Evolutionary conservation across 2,113 vertebrate species (phyloP).

Genomic region (Bubalus kerabau): DNA sequence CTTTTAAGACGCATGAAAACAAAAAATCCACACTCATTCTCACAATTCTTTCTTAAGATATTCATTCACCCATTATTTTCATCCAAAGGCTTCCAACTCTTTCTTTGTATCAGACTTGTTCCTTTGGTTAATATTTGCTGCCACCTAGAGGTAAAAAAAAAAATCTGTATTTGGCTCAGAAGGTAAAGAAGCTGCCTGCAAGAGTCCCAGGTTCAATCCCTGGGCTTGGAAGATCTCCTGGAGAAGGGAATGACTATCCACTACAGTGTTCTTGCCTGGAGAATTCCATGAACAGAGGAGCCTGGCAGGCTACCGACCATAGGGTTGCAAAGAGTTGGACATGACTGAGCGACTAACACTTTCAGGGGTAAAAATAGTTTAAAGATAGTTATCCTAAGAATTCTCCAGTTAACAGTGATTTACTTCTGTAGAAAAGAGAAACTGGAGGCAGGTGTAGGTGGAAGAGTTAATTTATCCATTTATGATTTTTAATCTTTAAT

Average conservation of each 20-base stretch:
- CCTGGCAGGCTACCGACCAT: neutral
- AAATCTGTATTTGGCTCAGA: neutral
- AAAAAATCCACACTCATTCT: neutral
- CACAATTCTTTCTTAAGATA: neutral
- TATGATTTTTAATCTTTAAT: neutral
- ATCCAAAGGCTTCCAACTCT: neutral
- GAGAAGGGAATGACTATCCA: neutral
- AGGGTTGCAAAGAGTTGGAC: neutral
- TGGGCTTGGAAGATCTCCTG: neutral
- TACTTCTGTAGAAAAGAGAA: neutral
- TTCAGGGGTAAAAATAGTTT: no score
- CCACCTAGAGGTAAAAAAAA: conserved; percentile 49
- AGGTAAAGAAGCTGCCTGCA: neutral
- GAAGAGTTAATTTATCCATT: neutral
- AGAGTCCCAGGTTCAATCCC: neutral
- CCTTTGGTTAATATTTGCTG: conserved; percentile 14
- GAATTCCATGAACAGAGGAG: neutral
- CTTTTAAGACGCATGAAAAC: conserved; percentile 16
- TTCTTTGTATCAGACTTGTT: neutral
- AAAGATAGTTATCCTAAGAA: neutral
- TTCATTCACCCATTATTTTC: neutral
- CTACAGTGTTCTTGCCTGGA: neutral
- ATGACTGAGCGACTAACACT: neutral
- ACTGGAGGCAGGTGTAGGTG: neutral
- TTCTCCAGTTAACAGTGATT: neutral